Base-by-base conservation (phyloP, 23 tunicate species). In the Oikopleura dioica region DNA sequence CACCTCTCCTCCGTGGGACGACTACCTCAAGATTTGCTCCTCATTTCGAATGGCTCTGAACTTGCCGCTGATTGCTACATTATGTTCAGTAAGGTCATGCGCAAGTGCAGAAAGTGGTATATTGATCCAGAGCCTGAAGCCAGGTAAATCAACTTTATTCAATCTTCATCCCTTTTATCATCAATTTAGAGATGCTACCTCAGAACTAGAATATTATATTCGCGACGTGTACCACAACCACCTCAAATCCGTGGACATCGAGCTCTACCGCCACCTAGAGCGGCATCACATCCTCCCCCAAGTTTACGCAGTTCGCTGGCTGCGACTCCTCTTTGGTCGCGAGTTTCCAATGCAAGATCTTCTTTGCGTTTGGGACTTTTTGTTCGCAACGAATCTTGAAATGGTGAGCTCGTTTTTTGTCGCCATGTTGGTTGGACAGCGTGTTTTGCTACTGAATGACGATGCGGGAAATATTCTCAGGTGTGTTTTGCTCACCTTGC, bases 301-400 rank as follows among this genome's bases (percentile, higher is more conserved):
- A 84, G 98, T 92, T 1, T 92, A 87, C 55, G 98, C 94, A 37
- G 81, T 92, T 35, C 82, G 98, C 23, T 92, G 98, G 98, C 69
- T 92, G 36, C 84, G 98, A 32, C 69, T 92, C 35, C 77, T 92
- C n/a, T 92, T 92, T 69, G 98, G 98, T 0, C 82, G 98, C 1
- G 98, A 92, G 58, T 92, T 92, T 78, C 82, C 77, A 1, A 69
- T 92, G 24, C 94, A 86, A 78, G 98, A 92, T 78, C 58, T 92
- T 37, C 85, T 92, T 33, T 91, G 87, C 26, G 37, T 92, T 1
- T 92, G 98, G 98, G 98, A 92, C 33, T 63, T 63, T 28, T 28
- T 63, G 33, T 2, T 63, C 33, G 72, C 30, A 28, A 2, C 33
- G 2, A 63, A 63, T 63, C 26, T 63, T 21, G 2, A 2, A 2